Base-by-base conservation (phyloP, 2,888 invertebrate genomes). In the Mesopsocus fuscifrons region DNA sequence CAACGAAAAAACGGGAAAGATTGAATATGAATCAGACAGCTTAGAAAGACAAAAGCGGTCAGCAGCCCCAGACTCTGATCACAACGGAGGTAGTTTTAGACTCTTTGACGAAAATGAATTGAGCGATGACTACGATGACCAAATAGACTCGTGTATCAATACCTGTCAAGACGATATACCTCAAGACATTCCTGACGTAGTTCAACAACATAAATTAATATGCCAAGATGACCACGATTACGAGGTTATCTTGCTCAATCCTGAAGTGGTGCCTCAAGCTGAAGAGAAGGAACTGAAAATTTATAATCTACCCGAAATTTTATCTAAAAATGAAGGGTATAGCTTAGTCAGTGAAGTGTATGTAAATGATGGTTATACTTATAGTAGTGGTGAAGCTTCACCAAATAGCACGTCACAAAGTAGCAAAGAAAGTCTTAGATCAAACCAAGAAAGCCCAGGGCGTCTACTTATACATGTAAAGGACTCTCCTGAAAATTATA, bases 381-480 rank as follows among this genome's bases (percentile, higher is more conserved):
- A 51, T 52, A 55, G 58, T 2, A 60, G 61, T 48, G 61, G 62
- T 26, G 54, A 57, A 69, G 72, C 52, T 72, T 71, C 51, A 53
- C 66, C 66, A 22, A 70, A 67, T 49, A 66, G 50, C 38, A 42
- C 49, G 11, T 46, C 47, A 26, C 23, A 9, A 16, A 16, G 16
- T 13, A 34, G 34, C 18, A 34, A 34, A 15, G 34, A 34, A 17
- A 34, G 21, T 38, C 15, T 13, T 15, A 38, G 20, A 38, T 16
- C 21, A 3, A 13, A 13, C 3, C 17, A 18, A 6, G 38, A 38
- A 38, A 72, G 78, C 47, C 80, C 82, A 1, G 84, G 84, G 5
- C 82, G 80, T 52, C 65, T 87, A 54, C 78, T 83, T 22, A 87
- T 87, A 47, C 82, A 83, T 63, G 79, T 85, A 1, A 78, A 79